Percentiles rank a stretch among this genome's conserved stretches.
Conservation (phyloP, 1,140 invertebrate species). For the Drosophila ogumai region DNA sequence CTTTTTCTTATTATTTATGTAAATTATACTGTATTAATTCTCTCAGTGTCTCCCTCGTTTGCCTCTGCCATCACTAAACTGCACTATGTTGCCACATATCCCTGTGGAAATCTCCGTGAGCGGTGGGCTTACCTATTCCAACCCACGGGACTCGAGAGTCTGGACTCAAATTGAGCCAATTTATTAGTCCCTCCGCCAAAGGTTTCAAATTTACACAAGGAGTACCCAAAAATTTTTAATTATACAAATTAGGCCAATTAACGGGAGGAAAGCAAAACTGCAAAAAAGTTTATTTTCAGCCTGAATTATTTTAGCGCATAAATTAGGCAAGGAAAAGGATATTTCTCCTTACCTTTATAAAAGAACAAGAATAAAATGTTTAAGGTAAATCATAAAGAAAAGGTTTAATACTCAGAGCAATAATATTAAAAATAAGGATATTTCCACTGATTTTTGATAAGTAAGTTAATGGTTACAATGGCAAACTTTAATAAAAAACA, state of each 20-base stretch:
- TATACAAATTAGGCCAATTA: conserved; percentile 78
- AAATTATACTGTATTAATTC: neutral
- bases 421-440: neutral
- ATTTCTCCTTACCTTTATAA: conserved; percentile 10
- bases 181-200: conserved; percentile 32
- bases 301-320: conserved; percentile 26
- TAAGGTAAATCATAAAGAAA: neutral
- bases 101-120: neutral
- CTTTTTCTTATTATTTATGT: too few relatives aligned
- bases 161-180: conserved; percentile 41
- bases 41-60: neutral
- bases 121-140: neutral
- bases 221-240: conserved; percentile 64
- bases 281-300: conserved; percentile 38
- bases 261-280: conserved; percentile 31
- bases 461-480: too few relatives aligned
- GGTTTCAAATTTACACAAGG: conserved; percentile 48
- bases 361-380: neutral
- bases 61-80: neutral
- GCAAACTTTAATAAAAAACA: too few relatives aligned
- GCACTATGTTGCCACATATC: neutral
- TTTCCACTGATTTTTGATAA: too few relatives aligned
- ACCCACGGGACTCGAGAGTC: conserved; percentile 5
- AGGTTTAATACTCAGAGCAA: neutral
- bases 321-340: conserved; percentile 18